phyloP scores from a whole-genome alignment of 2,888 invertebrate species.

The Lasioglossum calceatum region DNA sequence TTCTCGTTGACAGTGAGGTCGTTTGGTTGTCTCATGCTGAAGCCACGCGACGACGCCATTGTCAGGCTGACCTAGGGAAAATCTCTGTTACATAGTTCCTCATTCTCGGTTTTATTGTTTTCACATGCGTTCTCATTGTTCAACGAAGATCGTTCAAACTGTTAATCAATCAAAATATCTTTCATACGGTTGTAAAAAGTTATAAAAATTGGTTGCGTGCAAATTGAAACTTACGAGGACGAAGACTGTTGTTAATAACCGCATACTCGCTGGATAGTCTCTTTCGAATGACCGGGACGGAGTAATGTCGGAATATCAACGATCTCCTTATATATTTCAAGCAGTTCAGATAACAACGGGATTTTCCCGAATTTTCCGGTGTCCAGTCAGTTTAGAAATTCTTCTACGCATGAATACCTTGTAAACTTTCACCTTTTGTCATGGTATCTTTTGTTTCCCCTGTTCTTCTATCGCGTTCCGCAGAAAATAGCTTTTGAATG shows the following conservation, averaged over 20 bases:
- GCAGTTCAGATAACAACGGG: neutral
- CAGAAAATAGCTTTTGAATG: neutral
- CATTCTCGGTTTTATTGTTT: neutral
- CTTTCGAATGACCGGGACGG: neutral
- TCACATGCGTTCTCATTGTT: neutral
- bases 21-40: neutral
- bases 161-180: neutral
- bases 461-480: neutral
- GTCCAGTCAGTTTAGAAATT: neutral
- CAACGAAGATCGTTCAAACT: neutral
- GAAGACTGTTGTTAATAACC: neutral
- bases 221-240: conserved; percentile 24
- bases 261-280: conserved; percentile 2
- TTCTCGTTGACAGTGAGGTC: neutral
- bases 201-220: neutral
- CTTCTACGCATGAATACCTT: neutral
- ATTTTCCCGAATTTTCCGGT: conserved; percentile 28
- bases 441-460: neutral
- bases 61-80: conserved; percentile 6
- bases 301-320: neutral
- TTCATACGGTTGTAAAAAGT: neutral
- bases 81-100: neutral
- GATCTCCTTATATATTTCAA: conserved; percentile 26
- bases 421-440: conserved; percentile 36
- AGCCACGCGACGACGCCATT: neutral